Evolutionary conservation across 2,113 vertebrate species (phyloP).

Genomic region (Odontesthes bonariensis): DNA sequence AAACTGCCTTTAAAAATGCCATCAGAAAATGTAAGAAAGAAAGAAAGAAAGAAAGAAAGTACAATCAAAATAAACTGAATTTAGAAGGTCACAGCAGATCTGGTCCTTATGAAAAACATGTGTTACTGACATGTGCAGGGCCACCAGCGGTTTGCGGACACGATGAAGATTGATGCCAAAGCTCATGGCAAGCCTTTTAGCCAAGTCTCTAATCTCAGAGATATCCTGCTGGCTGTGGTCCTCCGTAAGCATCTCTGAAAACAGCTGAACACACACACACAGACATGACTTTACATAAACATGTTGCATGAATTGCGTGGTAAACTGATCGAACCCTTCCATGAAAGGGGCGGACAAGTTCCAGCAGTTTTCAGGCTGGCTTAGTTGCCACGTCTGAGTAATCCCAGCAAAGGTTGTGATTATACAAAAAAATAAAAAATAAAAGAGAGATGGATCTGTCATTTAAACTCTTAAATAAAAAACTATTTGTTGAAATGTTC

Average conservation of each 20-base stretch:
- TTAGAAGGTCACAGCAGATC: not conserved
- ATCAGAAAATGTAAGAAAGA: not conserved
- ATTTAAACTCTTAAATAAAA: not conserved
- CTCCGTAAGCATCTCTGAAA: constrained; percentile 70
- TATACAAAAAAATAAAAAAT: not conserved
- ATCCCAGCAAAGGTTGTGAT: constrained; percentile 3
- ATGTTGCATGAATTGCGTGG: constrained; percentile 4
- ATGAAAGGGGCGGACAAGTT: not conserved
- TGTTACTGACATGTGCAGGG: constrained; percentile 79
- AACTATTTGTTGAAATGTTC: not conserved
- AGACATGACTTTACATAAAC: constrained; percentile 56
- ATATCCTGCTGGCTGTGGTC: constrained; percentile 72
- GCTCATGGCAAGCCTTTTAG: constrained; percentile 87
- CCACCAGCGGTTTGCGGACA: constrained; percentile 84
- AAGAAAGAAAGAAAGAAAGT: not conserved
- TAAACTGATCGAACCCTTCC: not conserved
- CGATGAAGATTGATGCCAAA: constrained; percentile 86
- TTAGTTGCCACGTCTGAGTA: constrained; percentile 2
- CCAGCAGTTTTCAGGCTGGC: not conserved
- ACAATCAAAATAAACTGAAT: not conserved
- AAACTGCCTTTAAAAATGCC: not conserved
- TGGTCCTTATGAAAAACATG: not conserved
- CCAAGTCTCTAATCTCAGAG: constrained; percentile 86
- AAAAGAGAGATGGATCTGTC: not conserved
- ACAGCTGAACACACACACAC: constrained; percentile 61